phyloP scores from a whole-genome alignment of 1,140 invertebrate genomes.

The Anastrepha ludens region DNA sequence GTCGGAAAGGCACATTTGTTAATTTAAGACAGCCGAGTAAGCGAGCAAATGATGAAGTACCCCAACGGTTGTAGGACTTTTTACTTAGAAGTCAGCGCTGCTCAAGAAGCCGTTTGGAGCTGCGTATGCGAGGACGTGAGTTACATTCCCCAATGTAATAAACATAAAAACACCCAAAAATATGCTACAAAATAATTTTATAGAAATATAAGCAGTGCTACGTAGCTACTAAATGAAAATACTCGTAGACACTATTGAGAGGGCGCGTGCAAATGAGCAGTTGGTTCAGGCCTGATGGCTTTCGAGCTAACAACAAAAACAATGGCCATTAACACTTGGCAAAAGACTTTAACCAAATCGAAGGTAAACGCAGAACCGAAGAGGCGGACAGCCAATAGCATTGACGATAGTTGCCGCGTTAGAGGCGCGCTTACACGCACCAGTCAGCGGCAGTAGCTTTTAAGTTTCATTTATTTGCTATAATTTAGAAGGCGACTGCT shows the following conservation, averaged over 20 bases:
- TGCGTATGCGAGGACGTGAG: neutral
- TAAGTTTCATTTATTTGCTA: constrained; percentile 25
- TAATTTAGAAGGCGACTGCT: neutral
- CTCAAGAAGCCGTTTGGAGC: too few relatives aligned
- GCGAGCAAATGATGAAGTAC: neutral
- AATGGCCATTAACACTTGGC: neutral
- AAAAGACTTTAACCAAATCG: neutral
- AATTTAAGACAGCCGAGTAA: neutral
- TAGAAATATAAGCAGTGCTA: neutral
- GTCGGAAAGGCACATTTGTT: neutral
- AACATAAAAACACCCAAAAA: constrained; percentile 48
- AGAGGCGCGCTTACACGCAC: neutral
- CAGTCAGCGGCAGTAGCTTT: neutral
- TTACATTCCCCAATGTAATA: constrained; percentile 44
- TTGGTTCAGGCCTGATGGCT: neutral
- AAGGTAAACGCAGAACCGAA: neutral
- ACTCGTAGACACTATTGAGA: neutral
- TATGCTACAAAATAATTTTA: constrained; percentile 43
- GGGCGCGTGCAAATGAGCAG: neutral
- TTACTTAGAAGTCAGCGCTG: too few relatives aligned
- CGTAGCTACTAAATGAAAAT: neutral
- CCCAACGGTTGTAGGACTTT: neutral
- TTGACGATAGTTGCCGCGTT: neutral
- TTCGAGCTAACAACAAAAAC: neutral
- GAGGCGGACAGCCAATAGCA: neutral